Base-by-base conservation (phyloP, 1,140 invertebrate species). In the Drosophila novamexicana region DNA sequence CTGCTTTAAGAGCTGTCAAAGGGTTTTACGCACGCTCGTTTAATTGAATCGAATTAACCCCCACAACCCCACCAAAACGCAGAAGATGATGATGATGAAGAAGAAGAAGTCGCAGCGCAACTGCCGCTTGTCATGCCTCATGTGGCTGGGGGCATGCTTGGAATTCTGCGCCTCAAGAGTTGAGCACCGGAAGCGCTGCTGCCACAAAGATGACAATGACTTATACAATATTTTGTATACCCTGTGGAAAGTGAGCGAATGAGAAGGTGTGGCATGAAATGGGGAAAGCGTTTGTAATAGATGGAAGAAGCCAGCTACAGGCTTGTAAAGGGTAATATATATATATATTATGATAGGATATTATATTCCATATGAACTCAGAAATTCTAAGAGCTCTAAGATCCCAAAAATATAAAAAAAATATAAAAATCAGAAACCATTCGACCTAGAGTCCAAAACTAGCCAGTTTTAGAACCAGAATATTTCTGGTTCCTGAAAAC, bases 21-120 rank as follows among this genome's bases (percentile, higher is more conserved):
- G 63, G 63, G 74, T 53, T 73, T 61, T 65, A 72, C 69, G 69
- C 69, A 66, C 69, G 63, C 69, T 74, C 68, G 44, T 70, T 88
- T 89, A 88, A 88, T 88, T 88, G 80, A 88, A 88, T 89, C 74
- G 71, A 84, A 89, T 88, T 89, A 89, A 88, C 77, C 83, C 79
- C 68, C 61, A 72, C 59, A 79, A 72, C 70, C 61, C 53, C 71
- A 66, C 12, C 44, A 36, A 59, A 49, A 6, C 32, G 10, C 22
- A 18, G 18, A 7, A 6, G 1, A 44, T 8, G 12, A 29, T 50
- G 22, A 44, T 49, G 29, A 50, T 10, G 42, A 4, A 29, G 22
- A 29, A 29, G 22, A 29, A 29, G 22, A 29, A 18, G 18, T 5
- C 47, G 53, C 39, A 45, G 62, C 37, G 37, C 22, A 22, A 58